A percentile compares a stretch with the other conserved stretches of the same genome.
phyloP scores from a whole-genome alignment of 2,113 vertebrate genomes.

The Megaceryle maxima region DNA sequence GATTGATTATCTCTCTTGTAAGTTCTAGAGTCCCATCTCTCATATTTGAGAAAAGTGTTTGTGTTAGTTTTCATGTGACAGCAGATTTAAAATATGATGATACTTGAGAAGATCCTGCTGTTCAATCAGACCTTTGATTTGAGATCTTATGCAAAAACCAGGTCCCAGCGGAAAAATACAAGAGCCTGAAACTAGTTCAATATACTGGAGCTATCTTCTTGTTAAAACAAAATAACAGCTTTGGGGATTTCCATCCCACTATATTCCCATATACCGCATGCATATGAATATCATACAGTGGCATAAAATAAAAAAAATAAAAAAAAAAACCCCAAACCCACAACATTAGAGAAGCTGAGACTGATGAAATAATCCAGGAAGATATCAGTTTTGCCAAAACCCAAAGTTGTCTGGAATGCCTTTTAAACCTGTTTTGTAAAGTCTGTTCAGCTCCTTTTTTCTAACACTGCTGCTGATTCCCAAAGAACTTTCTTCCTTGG shows the following conservation, averaged over 20 bases:
- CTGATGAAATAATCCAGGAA: background rate
- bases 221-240: background rate
- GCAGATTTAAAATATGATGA: background rate
- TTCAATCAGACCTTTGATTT: constrained; percentile 5
- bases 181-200: background rate
- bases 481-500: background rate
- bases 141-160: background rate
- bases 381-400: background rate
- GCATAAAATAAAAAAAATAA: background rate
- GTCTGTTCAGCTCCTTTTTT: background rate
- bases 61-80: background rate
- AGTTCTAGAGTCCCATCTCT: background rate
- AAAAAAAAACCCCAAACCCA: background rate
- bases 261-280: background rate
- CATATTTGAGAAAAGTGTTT: background rate
- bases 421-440: background rate
- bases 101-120: background rate
- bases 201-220: background rate
- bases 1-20: background rate
- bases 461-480: background rate
- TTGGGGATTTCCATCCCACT: background rate
- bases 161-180: background rate
- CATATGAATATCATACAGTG: background rate
- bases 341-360: background rate
- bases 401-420: background rate